Conservation (phyloP, 2,113 vertebrate species). For the Crotalus helleri region DNA sequence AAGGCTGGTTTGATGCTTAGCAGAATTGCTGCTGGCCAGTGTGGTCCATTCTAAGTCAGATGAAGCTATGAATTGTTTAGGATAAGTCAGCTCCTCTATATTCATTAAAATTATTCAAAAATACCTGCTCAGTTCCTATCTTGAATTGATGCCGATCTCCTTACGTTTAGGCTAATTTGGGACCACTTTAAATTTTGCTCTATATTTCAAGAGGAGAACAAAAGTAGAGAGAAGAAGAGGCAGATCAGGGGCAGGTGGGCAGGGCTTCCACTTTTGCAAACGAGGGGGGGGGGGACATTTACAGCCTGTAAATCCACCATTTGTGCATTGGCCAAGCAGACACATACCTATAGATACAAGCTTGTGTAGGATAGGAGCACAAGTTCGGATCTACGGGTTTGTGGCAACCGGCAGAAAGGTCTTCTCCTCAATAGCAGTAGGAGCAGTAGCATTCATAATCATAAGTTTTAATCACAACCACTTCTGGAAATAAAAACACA, state of each 20-base stretch:
- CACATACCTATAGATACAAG: slow-evolving; percentile 98
- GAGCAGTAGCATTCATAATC: neutral
- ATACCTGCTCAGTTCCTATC: slow-evolving; percentile 1
- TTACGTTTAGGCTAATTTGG: neutral
- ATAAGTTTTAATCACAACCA: neutral
- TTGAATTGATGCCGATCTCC: neutral
- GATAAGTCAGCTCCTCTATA: neutral
- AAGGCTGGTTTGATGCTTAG: neutral
- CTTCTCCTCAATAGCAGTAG: slow-evolving; percentile 48
- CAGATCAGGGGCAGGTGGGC: neutral
- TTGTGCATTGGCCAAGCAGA: slow-evolving; percentile 78
- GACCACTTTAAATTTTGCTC: neutral
- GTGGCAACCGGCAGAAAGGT: slow-evolving; percentile 83
- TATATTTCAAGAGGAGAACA: neutral
- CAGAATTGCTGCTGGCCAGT: neutral
- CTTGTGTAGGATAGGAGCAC: slow-evolving; percentile 92
- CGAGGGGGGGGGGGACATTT: neutral
- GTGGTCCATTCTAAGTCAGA: neutral
- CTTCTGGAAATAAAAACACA: slow-evolving; percentile 55
- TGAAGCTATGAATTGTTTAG: neutral
- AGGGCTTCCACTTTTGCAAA: neutral
- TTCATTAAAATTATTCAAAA: neutral
- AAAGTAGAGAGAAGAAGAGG: neutral
- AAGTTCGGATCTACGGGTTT: slow-evolving; percentile 99
- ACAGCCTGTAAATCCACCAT: neutral